Evolutionary conservation across 2,113 vertebrate genomes (phyloP).

Genomic region (Plecturocebus donacophilus): DNA sequence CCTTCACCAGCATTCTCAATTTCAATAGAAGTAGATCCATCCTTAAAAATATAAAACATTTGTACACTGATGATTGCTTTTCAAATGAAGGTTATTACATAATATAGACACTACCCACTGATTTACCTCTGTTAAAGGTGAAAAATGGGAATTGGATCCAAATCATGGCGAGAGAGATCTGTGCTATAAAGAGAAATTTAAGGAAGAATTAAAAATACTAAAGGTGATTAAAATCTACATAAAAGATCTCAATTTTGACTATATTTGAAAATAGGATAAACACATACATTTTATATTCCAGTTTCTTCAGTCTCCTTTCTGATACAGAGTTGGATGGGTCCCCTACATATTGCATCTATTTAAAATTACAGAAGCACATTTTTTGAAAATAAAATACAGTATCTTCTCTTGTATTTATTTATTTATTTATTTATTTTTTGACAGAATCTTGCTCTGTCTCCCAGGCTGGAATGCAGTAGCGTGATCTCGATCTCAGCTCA

Average conservation of each 20-base stretch:
- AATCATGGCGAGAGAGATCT: not conserved
- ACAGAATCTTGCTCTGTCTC: too few relatives aligned
- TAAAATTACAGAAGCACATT: slow-evolving; percentile 10
- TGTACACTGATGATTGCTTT: not conserved
- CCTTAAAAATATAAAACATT: not conserved
- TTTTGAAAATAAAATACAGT: not conserved
- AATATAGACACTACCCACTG: not conserved
- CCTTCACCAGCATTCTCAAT: not conserved
- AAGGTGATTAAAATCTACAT: not conserved
- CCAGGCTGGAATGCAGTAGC: too few relatives aligned
- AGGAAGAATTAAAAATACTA: slow-evolving; percentile 3
- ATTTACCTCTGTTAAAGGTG: not conserved
- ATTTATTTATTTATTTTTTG: not conserved
- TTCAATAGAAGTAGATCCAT: not conserved
- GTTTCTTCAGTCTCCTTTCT: not conserved
- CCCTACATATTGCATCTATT: not conserved
- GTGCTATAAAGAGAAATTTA: not conserved
- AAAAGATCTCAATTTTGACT: not conserved
- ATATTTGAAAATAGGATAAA: slow-evolving; percentile 33
- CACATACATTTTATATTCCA: not conserved
- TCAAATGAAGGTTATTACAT: not conserved
- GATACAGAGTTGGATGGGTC: not conserved
- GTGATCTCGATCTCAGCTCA: too few relatives aligned
- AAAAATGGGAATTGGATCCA: slow-evolving; percentile 8
- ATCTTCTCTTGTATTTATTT: slow-evolving; percentile 13